Conservation (phyloP, 2,113 vertebrate species). For the Halichoerus grypus region DNA sequence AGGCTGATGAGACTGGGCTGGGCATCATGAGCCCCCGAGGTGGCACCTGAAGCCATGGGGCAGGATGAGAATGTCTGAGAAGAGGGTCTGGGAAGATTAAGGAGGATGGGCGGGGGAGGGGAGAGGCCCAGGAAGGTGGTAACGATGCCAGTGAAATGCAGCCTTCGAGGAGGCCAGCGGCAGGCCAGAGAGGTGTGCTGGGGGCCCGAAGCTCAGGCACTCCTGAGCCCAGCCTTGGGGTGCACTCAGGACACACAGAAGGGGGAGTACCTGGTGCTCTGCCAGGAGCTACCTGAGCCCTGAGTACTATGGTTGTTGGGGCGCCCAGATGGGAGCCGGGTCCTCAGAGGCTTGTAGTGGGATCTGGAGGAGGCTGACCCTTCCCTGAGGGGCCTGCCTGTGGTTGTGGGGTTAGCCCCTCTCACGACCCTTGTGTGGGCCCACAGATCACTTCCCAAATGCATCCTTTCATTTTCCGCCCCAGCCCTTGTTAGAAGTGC, state of each 20-base stretch:
- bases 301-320: neutral
- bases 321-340: neutral
- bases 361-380: neutral
- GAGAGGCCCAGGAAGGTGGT: neutral
- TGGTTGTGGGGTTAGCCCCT: neutral
- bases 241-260: neutral
- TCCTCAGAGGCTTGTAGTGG: neutral
- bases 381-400: neutral
- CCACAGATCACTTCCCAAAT: neutral
- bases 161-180: neutral
- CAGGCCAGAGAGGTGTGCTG: neutral
- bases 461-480: rapidly evolving
- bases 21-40: neutral
- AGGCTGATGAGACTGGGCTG: neutral
- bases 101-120: neutral
- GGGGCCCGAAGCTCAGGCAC: neutral
- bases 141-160: neutral
- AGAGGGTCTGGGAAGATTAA: neutral
- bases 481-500: neutral
- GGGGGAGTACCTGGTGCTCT: neutral
- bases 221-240: neutral
- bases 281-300: neutral
- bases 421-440: neutral
- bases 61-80: neutral
- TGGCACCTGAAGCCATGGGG: neutral